phyloP scores from a whole-genome alignment of 1,140 invertebrate species.

The Homalodisca vitripennis region DNA sequence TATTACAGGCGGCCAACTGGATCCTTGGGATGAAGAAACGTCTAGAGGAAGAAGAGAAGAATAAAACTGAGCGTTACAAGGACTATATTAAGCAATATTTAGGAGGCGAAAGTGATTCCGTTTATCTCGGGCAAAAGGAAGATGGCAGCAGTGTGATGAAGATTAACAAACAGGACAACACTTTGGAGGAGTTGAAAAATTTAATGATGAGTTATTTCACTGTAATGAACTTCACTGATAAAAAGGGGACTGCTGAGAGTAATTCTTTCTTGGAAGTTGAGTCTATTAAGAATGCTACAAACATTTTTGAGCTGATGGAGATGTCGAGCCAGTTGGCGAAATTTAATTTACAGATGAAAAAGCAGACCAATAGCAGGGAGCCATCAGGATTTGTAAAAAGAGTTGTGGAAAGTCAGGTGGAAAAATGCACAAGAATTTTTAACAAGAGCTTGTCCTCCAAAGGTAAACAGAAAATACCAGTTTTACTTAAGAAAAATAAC shows the following conservation, averaged over 20 bases:
- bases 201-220: background rate
- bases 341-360: background rate
- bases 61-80: background rate
- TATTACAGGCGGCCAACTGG: background rate
- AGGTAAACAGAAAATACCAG: background rate
- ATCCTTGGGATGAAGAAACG: background rate
- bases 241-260: background rate
- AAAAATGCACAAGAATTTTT: slow-evolving; percentile 3
- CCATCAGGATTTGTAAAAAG: background rate
- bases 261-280: background rate
- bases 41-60: background rate
- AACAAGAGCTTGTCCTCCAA: background rate
- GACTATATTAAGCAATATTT: background rate
- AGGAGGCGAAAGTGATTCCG: background rate
- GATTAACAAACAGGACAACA: background rate
- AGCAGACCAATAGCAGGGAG: background rate
- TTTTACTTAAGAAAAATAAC: background rate
- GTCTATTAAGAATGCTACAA: background rate
- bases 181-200: background rate
- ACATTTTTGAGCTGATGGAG: background rate
- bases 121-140: background rate
- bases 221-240: background rate
- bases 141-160: background rate
- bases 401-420: background rate
- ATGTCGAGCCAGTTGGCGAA: background rate